These are phyloP conservation scores for Galerucella pusilla DNA, from an alignment of 2,888 invertebrate genomes.

Conservation along the genomic window DNA sequence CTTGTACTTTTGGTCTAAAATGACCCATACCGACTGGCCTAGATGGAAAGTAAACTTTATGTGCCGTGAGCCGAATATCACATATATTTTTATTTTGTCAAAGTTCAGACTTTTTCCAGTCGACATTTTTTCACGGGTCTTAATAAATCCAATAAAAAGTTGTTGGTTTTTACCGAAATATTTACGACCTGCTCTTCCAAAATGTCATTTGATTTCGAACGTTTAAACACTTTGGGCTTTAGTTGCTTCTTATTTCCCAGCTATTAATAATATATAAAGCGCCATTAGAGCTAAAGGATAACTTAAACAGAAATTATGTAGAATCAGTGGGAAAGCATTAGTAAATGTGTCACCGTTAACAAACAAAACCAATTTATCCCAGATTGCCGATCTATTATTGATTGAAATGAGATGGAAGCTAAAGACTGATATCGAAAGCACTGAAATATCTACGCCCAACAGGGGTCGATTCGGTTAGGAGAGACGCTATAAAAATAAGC, in stretches of 20 bases:
- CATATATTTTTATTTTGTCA: not conserved
- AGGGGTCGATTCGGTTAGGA: not conserved
- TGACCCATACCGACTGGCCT: too few species aligned
- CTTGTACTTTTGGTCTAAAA: too few species aligned
- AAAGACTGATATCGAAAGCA: conserved; percentile 8
- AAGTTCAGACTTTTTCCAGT: conserved; percentile 4
- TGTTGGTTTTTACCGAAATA: conserved; percentile 9
- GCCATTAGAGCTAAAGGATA: too few species aligned
- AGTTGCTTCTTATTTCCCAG: conserved; percentile 9
- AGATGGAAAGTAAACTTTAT: not conserved
- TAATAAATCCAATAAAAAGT: conserved; percentile 22
- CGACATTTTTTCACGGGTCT: conserved; percentile 9
- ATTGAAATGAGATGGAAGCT: not conserved
- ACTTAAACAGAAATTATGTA: too few species aligned
- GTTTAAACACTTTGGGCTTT: conserved; percentile 9
- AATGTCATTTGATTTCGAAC: conserved; percentile 16
- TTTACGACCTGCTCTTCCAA: conserved; percentile 11
- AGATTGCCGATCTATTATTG: not conserved
- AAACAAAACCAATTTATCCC: not conserved
- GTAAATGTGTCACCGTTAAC: too few species aligned
- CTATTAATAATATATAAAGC: too few species aligned
- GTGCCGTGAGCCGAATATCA: not conserved
- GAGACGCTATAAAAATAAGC: conserved; percentile 20
- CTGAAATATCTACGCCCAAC: not conserved
- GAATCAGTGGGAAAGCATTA: too few species aligned